Conservation (phyloP, 2,888 invertebrate genomes). For the Orthosia gracilis region DNA sequence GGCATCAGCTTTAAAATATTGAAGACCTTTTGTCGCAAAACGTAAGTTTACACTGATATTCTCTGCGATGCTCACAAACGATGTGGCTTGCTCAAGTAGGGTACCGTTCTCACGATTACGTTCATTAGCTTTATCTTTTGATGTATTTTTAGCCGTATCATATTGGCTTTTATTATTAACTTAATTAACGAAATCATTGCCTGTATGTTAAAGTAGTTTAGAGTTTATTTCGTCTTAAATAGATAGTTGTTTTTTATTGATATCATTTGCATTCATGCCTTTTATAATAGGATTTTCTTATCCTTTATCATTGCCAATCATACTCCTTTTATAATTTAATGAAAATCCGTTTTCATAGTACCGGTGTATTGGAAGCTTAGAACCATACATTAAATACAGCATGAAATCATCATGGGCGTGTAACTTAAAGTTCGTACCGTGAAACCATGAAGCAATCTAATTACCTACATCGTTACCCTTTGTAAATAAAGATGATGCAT, state of each 20-base stretch:
- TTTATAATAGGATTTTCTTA: constrained; percentile 26
- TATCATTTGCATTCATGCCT: constrained; percentile 20
- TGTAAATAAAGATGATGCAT: constrained; percentile 53
- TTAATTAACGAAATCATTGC: constrained; percentile 34
- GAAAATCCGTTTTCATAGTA: constrained; percentile 3
- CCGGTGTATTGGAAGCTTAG: constrained; percentile 10
- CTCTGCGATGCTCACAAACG: constrained; percentile 44
- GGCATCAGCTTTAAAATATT: constrained; percentile 45
- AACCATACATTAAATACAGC: constrained; percentile 1
- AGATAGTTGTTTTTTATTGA: constrained; percentile 4
- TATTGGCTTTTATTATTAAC: constrained; percentile 46
- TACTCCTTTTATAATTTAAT: constrained; percentile 19
- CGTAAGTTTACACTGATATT: constrained; percentile 45
- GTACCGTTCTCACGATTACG: constrained; percentile 63
- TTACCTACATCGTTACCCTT: constrained; percentile 60
- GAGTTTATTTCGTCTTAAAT: constrained; percentile 17
- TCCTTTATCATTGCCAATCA: constrained; percentile 1
- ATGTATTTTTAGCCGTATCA: constrained; percentile 51
- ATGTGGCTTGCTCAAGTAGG: constrained; percentile 51
- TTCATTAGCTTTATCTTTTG: constrained; percentile 55
- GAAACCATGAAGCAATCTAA: constrained; percentile 63
- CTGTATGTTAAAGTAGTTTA: constrained; percentile 12
- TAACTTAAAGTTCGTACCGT: constrained; percentile 36
- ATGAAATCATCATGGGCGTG: constrained; percentile 42
- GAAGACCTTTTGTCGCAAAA: constrained; percentile 59